Conservation (phyloP, 2,797 vertebrate species). For the Benthosema pterotum region DNA sequence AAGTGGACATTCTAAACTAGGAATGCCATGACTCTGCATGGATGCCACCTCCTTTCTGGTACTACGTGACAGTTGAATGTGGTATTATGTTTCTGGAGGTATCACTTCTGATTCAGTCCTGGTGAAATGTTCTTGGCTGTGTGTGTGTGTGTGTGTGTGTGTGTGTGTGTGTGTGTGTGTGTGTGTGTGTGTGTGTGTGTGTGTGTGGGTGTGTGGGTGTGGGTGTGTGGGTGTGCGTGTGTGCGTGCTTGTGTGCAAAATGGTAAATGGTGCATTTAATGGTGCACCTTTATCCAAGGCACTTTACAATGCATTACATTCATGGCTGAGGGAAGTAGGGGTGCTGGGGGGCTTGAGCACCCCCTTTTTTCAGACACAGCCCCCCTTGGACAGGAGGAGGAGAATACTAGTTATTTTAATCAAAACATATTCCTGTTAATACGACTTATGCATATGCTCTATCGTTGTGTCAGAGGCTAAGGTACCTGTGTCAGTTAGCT, state of each 20-base stretch:
- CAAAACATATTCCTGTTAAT: no score
- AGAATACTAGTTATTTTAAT: no score
- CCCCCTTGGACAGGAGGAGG: no score
- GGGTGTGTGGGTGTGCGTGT: neutral
- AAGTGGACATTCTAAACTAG: neutral
- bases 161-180: slow-evolving; percentile 3
- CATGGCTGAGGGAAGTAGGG: no score
- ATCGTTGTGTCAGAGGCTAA: no score
- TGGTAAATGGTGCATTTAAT: no score
- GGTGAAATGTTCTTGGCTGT: slow-evolving; percentile 67
- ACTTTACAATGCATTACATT: no score
- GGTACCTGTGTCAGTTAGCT: no score
- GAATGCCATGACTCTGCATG: slow-evolving; percentile 3
- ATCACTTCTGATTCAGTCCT: slow-evolving; percentile 58
- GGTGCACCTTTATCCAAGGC: no score
- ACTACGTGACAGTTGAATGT: slow-evolving; percentile 58
- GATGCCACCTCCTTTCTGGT: slow-evolving; percentile 53
- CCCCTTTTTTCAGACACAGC: no score
- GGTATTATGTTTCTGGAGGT: slow-evolving; percentile 68
- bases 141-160: slow-evolving; percentile 8
- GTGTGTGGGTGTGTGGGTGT: neutral
- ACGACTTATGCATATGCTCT: no score
- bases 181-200: neutral
- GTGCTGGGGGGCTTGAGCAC: no score
- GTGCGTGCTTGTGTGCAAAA: neutral